Conservation (phyloP, 2,113 vertebrate genomes). For the Tamias sibiricus region DNA sequence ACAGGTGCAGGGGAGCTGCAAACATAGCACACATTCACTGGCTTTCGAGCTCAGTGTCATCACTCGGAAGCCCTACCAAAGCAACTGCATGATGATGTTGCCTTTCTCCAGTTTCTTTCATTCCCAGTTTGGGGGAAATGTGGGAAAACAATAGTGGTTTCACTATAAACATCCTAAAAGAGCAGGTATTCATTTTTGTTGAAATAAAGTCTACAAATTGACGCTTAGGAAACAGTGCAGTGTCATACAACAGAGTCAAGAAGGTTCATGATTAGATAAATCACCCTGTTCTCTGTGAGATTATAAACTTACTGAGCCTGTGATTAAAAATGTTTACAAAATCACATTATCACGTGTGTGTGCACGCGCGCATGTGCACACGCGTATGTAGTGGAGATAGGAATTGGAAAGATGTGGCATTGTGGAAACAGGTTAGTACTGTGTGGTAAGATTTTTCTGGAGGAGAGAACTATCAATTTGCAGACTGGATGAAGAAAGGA, state of each 20-base stretch:
- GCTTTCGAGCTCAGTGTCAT: neutral
- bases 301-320: neutral
- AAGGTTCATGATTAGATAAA: neutral
- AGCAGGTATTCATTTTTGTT: neutral
- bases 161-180: neutral
- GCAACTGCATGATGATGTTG: no score
- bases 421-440: neutral
- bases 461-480: neutral
- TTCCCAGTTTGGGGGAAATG: neutral
- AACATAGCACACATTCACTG: neutral
- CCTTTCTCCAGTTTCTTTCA: neutral
- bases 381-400: no score
- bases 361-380: fast-evolving
- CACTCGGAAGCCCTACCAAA: neutral
- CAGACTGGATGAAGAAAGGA: neutral
- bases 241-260: neutral
- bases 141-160: neutral
- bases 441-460: neutral
- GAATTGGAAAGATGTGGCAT: neutral
- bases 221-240: neutral
- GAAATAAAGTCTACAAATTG: neutral
- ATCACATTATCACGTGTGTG: neutral
- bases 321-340: neutral
- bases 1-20: constrained; percentile 93
- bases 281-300: neutral